These are phyloP conservation scores for Charanyca ferruginea DNA, from an alignment of 2,888 invertebrate genomes.

Conservation along the genomic window DNA sequence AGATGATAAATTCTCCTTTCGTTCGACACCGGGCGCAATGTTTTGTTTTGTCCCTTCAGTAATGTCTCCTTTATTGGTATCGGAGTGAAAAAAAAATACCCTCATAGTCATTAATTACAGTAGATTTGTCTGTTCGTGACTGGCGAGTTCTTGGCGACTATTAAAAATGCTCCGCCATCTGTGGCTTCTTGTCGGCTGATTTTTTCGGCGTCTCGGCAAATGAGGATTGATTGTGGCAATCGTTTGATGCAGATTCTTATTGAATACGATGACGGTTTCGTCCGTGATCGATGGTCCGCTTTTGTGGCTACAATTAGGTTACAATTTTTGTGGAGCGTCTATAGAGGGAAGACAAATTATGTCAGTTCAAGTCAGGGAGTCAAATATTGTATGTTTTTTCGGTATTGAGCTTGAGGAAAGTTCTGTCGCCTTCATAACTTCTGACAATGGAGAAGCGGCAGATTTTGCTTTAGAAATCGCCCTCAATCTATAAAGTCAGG, in stretches of 20 bases:
- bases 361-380: conserved; percentile 29
- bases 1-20: conserved; percentile 91
- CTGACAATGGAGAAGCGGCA: neutral
- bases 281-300: conserved; percentile 80
- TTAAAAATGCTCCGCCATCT: conserved; percentile 85
- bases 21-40: conserved; percentile 88
- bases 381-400: conserved; percentile 19
- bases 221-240: conserved; percentile 89
- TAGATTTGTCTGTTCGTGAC: conserved; percentile 88
- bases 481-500: neutral
- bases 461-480: neutral
- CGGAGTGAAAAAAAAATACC: conserved; percentile 81
- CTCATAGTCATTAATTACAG: conserved; percentile 89
- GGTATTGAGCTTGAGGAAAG: neutral
- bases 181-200: conserved; percentile 74
- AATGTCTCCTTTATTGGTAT: conserved; percentile 86
- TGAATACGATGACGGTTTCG: conserved; percentile 79
- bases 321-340: conserved; percentile 54
- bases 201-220: conserved; percentile 75
- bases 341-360: conserved; percentile 47
- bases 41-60: conserved; percentile 87
- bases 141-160: conserved; percentile 85
- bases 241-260: conserved; percentile 87
- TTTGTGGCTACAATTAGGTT: conserved; percentile 66
- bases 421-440: neutral